Conservation (phyloP, 35 echinoderm and acorn worm species). For the Stichopus chloronotus region DNA sequence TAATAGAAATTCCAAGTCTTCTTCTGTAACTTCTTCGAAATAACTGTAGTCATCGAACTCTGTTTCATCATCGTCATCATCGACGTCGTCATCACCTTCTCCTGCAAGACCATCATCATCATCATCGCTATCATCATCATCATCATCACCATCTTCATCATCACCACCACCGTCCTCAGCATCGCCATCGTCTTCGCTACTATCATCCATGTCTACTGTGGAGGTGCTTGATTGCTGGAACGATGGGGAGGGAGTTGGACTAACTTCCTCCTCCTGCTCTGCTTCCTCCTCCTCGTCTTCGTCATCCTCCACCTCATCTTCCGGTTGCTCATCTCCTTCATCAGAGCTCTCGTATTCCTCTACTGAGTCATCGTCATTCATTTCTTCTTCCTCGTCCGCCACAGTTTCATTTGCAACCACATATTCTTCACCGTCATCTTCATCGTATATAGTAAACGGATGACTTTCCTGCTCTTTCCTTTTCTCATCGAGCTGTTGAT, state of each 20-base stretch:
- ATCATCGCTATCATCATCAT: constrained; percentile 34
- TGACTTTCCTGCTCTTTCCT: neutral
- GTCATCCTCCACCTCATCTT: neutral
- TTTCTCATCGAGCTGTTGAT: neutral
- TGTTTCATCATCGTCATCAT: neutral
- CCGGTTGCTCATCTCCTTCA: neutral
- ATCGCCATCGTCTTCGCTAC: neutral
- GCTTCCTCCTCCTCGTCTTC: neutral
- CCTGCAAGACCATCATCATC: neutral
- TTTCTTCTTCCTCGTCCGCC: neutral
- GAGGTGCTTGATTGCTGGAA: neutral
- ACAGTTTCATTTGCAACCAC: neutral
- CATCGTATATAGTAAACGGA: neutral
- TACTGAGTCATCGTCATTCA: neutral
- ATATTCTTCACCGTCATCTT: neutral
- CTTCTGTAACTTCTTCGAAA: neutral
- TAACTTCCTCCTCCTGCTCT: neutral
- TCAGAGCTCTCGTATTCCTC: neutral
- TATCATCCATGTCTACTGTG: neutral
- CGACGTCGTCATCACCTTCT: neutral
- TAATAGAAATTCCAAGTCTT: neutral
- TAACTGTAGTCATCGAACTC: neutral
- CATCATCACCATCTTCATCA: constrained; percentile 19
- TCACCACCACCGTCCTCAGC: neutral
- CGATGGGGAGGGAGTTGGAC: neutral